Evolutionary conservation across 1,140 invertebrate species (phyloP).

Genomic region (Ceratina japonica): DNA sequence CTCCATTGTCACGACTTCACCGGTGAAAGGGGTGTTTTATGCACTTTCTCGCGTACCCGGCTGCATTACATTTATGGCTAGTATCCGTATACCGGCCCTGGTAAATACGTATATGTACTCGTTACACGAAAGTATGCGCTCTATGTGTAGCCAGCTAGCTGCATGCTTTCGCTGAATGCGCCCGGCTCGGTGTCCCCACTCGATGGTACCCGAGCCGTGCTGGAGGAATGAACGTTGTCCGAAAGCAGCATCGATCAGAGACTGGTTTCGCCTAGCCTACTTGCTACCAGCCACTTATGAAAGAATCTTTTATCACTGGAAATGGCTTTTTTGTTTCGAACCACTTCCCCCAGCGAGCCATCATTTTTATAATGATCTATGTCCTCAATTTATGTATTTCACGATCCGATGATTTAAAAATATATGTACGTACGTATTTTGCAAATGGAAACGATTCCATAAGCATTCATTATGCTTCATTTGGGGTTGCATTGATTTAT

Average conservation of each 20-base stretch:
- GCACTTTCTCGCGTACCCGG: not conserved
- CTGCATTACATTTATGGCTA: not conserved
- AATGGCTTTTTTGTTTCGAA: not conserved
- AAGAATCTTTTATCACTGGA: not conserved
- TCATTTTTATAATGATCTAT: not conserved
- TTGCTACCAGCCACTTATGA: not conserved
- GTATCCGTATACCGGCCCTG: not conserved
- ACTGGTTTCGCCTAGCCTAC: not conserved
- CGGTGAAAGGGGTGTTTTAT: constrained; percentile 15
- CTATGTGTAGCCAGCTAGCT: not conserved
- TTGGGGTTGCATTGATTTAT: too few species aligned
- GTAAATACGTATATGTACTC: constrained; percentile 14
- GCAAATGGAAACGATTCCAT: too few species aligned
- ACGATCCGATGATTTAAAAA: not conserved
- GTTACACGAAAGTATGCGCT: constrained; percentile 8
- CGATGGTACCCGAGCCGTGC: not conserved
- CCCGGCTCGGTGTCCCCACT: too few species aligned
- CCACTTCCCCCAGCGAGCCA: too few species aligned
- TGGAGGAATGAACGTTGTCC: not conserved
- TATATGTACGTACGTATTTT: not conserved
- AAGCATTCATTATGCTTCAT: too few species aligned
- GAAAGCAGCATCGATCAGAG: constrained; percentile 13
- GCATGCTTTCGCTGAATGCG: not conserved
- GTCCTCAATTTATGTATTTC: too few species aligned
- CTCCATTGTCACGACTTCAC: not conserved